Evolutionary conservation across 1,140 invertebrate genomes (phyloP).

Genomic region (Metaphire vulgaris): DNA sequence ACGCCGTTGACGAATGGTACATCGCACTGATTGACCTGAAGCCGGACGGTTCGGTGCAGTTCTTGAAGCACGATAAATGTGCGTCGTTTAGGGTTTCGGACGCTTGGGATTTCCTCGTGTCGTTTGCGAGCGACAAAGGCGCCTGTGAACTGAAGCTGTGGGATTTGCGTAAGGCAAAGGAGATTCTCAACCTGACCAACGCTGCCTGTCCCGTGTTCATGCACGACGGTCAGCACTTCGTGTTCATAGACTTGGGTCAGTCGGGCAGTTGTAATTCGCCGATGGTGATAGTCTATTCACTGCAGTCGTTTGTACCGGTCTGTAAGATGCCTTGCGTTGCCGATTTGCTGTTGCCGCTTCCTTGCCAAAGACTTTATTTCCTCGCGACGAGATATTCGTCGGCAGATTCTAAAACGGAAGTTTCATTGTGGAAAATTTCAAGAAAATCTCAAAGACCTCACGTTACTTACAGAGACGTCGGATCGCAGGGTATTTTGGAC

Average conservation of each 20-base stretch:
- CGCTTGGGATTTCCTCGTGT: constrained; percentile 14
- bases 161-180: constrained; percentile 6
- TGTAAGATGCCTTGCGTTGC: not conserved
- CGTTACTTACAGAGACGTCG: not conserved
- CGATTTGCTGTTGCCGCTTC: constrained; percentile 10
- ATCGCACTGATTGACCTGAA: constrained; percentile 17
- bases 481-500: constrained; percentile 20
- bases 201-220: constrained; percentile 24
- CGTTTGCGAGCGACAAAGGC: not conserved
- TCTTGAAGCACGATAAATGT: constrained; percentile 1
- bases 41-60: not conserved
- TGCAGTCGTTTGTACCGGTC: not conserved
- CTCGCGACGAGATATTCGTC: constrained; percentile 12
- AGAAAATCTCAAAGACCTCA: not conserved
- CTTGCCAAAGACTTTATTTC: not conserved
- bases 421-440: constrained; percentile 16
- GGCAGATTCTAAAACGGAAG: constrained; percentile 17
- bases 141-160: constrained; percentile 24
- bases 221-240: constrained; percentile 4
- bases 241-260: constrained; percentile 21
- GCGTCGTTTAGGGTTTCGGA: not conserved
- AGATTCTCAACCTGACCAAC: constrained; percentile 11
- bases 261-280: not conserved
- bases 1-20: constrained; percentile 10
- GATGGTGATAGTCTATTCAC: not conserved